A percentile compares a stretch with the other conserved stretches of the same genome.
These are phyloP conservation scores for Nesoenas mayeri DNA, from an alignment of 2,113 vertebrate species.

Conservation along the genomic window DNA sequence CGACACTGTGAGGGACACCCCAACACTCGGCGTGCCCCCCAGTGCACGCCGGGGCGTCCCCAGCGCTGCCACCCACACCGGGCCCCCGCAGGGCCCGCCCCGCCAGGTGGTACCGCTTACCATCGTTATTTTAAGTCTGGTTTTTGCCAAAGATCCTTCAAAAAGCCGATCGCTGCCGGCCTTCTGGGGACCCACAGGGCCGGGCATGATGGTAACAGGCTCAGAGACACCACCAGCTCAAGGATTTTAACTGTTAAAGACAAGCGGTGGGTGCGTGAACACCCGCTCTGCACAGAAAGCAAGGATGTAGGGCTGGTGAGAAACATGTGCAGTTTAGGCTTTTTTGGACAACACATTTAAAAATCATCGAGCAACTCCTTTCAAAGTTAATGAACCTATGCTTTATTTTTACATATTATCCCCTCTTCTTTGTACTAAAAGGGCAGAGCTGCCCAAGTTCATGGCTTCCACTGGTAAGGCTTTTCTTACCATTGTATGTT, in stretches of 20 bases:
- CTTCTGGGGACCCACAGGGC: background rate
- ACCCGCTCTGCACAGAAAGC: too few species aligned
- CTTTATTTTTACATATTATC: background rate
- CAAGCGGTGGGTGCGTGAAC: background rate
- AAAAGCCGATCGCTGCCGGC: background rate
- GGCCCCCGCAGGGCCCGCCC: too few species aligned
- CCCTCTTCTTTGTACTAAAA: background rate
- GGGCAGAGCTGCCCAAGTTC: background rate
- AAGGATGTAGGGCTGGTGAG: background rate
- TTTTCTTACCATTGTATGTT: background rate
- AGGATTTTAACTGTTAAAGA: too few species aligned
- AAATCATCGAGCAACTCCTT: background rate
- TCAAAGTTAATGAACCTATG: background rate
- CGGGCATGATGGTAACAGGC: accelerated
- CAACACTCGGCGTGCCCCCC: background rate
- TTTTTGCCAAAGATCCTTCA: background rate
- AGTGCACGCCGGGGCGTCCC: background rate
- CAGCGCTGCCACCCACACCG: background rate
- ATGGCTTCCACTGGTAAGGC: background rate
- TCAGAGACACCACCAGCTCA: background rate
- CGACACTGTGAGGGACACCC: too few species aligned
- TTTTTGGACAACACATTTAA: background rate
- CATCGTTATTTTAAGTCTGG: background rate
- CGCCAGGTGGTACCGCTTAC: accelerated
- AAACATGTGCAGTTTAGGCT: background rate